phyloP scores from a whole-genome alignment of 2,888 invertebrate species.

The Oscheius sp. region DNA sequence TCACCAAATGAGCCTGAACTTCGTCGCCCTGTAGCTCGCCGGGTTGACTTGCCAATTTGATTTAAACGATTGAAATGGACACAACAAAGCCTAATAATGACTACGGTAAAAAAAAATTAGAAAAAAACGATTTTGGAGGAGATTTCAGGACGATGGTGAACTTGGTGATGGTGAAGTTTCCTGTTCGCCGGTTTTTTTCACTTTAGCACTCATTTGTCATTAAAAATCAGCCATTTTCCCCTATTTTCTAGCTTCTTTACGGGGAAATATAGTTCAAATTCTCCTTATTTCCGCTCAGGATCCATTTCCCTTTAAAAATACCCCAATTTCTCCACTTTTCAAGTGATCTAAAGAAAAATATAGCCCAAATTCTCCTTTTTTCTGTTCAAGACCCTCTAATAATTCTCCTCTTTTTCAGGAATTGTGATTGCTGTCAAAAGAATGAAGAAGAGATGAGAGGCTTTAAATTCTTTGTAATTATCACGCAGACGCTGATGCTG shows the following conservation, averaged over 20 bases:
- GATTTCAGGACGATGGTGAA: too few species aligned
- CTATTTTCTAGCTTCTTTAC: neutral
- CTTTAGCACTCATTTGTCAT: too few species aligned
- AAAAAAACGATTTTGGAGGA: too few species aligned
- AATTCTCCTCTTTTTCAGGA: conserved; percentile 14
- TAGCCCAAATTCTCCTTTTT: neutral
- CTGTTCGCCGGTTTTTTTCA: neutral
- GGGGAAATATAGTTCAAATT: neutral
- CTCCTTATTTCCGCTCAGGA: too few species aligned
- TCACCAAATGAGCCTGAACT: too few species aligned
- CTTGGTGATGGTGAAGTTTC: too few species aligned
- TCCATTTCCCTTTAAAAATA: too few species aligned
- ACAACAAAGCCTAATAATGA: too few species aligned
- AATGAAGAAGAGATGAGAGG: conserved; percentile 35
- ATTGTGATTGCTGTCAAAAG: conserved; percentile 11
- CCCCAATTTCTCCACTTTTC: neutral
- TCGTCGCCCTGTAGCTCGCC: too few species aligned
- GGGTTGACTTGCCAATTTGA: too few species aligned
- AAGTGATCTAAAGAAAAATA: neutral
- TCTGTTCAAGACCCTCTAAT: neutral
- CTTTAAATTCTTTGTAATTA: conserved; percentile 26
- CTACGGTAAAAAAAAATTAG: too few species aligned
- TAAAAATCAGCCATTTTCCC: neutral
- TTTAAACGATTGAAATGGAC: too few species aligned
- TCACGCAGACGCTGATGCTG: conserved; percentile 14